These are phyloP conservation scores for Epinotia bilunana DNA, from an alignment of 2,888 invertebrate genomes.

Conservation along the genomic window DNA sequence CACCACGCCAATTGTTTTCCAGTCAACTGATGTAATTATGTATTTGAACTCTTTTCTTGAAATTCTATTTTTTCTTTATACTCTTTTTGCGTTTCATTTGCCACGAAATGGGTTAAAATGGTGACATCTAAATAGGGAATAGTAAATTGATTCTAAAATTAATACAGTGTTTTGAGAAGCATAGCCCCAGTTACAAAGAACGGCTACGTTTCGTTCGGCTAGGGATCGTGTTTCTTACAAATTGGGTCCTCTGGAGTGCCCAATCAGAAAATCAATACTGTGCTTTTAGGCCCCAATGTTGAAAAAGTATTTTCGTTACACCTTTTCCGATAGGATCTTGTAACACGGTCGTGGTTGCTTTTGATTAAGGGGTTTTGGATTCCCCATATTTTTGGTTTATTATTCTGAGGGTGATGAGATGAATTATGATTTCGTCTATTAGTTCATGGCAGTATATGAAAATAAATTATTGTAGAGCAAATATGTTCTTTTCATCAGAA, in stretches of 20 bases:
- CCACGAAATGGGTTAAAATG: neutral
- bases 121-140: neutral
- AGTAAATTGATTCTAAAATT: neutral
- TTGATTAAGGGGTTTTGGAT: neutral
- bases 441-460: no score
- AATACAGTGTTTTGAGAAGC: neutral
- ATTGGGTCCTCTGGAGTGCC: conserved; percentile 31
- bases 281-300: conserved; percentile 26
- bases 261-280: conserved; percentile 41
- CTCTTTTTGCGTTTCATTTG: no score
- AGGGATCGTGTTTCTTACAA: conserved; percentile 32
- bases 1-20: no score
- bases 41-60: neutral
- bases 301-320: conserved; percentile 30
- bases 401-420: no score
- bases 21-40: no score
- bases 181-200: conserved; percentile 14
- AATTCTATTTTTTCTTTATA: no score
- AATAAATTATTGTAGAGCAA: no score
- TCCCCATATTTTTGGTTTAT: no score
- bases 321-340: conserved; percentile 32
- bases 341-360: conserved; percentile 14
- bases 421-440: no score
- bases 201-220: conserved; percentile 14
- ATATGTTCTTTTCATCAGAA: no score